Base-by-base conservation (phyloP, 35 echinoderm and acorn worm species). In the Apostichopus japonicus region DNA sequence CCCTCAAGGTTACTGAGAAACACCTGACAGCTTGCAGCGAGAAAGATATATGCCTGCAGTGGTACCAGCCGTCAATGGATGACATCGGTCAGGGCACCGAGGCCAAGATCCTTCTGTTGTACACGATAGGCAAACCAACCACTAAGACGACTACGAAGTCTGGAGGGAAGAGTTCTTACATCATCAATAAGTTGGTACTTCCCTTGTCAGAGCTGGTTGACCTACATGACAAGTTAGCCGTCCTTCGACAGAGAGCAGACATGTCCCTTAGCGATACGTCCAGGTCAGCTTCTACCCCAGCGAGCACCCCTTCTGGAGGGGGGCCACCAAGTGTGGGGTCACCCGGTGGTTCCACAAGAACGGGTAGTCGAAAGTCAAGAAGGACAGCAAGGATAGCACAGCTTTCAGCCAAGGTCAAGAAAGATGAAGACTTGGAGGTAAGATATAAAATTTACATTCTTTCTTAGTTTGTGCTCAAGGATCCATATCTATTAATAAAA, bases 361-460 rank as follows among this genome's bases (percentile, higher is more conserved):
- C 92, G 4, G 55, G 79, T 24, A 98, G 92, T 87, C 84, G 94
- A 55, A 99, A 96, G 33, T 93, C 97, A 0, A 96, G 93, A 71
- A 94, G 95, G 73, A 96, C 97, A 52, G 87, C 95, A 44, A 83
- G 93, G 71, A 96, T 99, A 22, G 79, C 95, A 17, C 97, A 99
- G 63, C 93, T 99, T 70, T 95, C 95, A 77, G 95, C 97, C 72
- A 96, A 96, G 79, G 97, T 96, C 58, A 95, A 95, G 90, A 93
- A 83, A 90, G 97, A 99, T 92, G 97, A 99, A 93, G 90, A 96
- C 75, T 79, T 99, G 23, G 95, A 99, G 95, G 97, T 99, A 86
- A 92, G 90, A 19, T 15, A 14, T 75, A 6, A n/a, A 61, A 13
- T 11, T 61, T 61, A 44, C 33, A 61, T 11, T 61, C 57, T 61